Evolutionary conservation across 2,888 invertebrate species (phyloP), one percentile per base, ranked within the genome.

Genomic region (Acanthosepion pharaonis): DNA sequence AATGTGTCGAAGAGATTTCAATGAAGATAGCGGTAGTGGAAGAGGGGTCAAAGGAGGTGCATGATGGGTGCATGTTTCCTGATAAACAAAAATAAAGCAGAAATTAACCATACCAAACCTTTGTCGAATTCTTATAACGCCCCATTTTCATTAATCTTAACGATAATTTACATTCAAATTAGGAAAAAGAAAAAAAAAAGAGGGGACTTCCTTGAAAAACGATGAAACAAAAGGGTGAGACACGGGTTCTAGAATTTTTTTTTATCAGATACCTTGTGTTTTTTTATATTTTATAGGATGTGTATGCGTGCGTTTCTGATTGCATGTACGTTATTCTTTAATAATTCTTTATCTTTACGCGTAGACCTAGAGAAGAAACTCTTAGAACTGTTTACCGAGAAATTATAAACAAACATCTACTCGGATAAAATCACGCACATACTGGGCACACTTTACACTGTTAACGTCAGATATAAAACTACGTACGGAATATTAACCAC

Each of bases 51-150:
- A 33, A 18, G n/a, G 33, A 0, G 9, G 78, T 78, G 18, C 15
- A 8, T n/a, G 78, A 33, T 78, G 78, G 78, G n/a, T 78, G 78
- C 78, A 78, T 78, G 78, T 78, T n/a, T 33, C n/a, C 78, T n/a
- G 2, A 78, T 78, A 78, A n/a, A n/a, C 4, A 33, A 78, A 78
- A n/a, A n/a, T n/a, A 78, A 78, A 78, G n/a, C n/a, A n/a, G 11
- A n/a, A 78, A n/a, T 15, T 33, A 78, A 78, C 33, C 11, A 33
- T 78, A 33, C 78, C n/a, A 78, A 78, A n/a, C 78, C n/a, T 33
- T 78, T n/a, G n/a, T n/a, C n/a, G n/a, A n/a, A n/a, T 78, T 78
- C 78, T 78, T 78, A 33, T 78, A 78, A 78, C 78, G 78, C 78
- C 33, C 78, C 15, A n/a, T n/a, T n/a, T n/a, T n/a, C n/a, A n/a